A percentile compares a stretch with the other conserved stretches of the same genome.
Conservation (phyloP, 1,140 invertebrate species). For the Drosophila serrata region DNA sequence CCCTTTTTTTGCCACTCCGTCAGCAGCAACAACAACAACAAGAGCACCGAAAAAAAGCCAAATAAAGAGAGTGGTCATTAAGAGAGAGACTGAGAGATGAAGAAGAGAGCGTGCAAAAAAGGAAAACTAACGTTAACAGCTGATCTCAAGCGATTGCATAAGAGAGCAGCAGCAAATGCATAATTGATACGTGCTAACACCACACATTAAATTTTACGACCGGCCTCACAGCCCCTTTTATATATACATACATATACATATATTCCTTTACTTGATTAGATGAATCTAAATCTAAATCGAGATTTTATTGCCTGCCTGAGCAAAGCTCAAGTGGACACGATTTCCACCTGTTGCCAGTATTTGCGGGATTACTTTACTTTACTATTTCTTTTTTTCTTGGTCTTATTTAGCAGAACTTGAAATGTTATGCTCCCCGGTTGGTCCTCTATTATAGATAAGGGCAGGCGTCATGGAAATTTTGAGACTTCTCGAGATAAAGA, state of each 20-base stretch:
- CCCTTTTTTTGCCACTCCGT: conserved; percentile 8
- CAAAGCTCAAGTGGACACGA: conserved; percentile 49
- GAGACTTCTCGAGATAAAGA: conserved; percentile 20
- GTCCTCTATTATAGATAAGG: conserved; percentile 12
- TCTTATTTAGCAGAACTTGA: neutral
- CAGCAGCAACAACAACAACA: neutral
- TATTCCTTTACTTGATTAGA: conserved; percentile 19
- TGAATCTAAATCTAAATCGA: conserved; percentile 34
- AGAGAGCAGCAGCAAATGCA: conserved; percentile 34
- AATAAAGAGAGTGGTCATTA: conserved; percentile 16
- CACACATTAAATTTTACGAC: conserved; percentile 32
- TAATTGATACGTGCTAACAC: conserved; percentile 30
- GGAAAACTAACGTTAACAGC: conserved; percentile 33
- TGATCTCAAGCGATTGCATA: conserved; percentile 54
- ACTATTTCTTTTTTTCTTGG: neutral
- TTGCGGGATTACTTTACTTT: conserved; percentile 4
- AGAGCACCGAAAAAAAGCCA: neutral
- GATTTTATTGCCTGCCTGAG: conserved; percentile 27
- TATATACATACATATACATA: too few relatives aligned
- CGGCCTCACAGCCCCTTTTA: conserved; percentile 1
- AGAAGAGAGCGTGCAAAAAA: neutral
- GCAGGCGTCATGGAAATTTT: conserved; percentile 48
- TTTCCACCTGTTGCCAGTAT: conserved; percentile 23
- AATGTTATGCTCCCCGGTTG: conserved; percentile 18
- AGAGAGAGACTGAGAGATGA: neutral